Percentiles rank a stretch among this genome's conserved stretches.
These are phyloP conservation scores for Theristus sp. DNA, from an alignment of 2,888 invertebrate genomes.

Conservation along the genomic window DNA sequence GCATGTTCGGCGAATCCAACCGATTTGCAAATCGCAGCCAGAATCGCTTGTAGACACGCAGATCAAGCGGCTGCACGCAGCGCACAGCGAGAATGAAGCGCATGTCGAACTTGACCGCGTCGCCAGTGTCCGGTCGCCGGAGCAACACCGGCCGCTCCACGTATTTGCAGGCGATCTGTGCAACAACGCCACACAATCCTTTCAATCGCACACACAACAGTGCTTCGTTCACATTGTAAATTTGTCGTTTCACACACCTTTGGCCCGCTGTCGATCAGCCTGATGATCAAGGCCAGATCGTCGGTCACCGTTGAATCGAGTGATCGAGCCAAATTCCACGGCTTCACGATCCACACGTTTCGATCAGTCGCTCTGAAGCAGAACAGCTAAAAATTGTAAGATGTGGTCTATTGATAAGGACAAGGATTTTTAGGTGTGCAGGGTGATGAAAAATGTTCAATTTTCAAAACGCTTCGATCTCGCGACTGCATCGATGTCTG, in stretches of 20 bases:
- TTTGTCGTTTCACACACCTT: not conserved
- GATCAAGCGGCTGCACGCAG: constrained; percentile 51
- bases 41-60: constrained; percentile 40
- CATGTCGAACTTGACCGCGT: constrained; percentile 66
- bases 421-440: no score
- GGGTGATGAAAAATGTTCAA: no score
- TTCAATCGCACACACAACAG: constrained; percentile 28
- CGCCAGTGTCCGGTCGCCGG: constrained; percentile 44
- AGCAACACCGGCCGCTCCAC: constrained; percentile 65
- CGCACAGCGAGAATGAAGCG: constrained; percentile 64
- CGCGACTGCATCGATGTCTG: no score
- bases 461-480: no score
- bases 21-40: constrained; percentile 66
- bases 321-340: constrained; percentile 72
- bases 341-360: constrained; percentile 82
- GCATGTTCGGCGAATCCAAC: no score
- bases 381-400: no score
- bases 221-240: constrained; percentile 45
- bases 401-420: no score
- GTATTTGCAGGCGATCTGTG: constrained; percentile 38
- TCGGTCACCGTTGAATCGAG: constrained; percentile 64
- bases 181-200: constrained; percentile 34
- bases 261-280: constrained; percentile 36
- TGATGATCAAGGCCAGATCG: constrained; percentile 55
- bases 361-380: no score